Conservation (phyloP, 1,140 invertebrate genomes). For the Rhopalosiphum padi region DNA sequence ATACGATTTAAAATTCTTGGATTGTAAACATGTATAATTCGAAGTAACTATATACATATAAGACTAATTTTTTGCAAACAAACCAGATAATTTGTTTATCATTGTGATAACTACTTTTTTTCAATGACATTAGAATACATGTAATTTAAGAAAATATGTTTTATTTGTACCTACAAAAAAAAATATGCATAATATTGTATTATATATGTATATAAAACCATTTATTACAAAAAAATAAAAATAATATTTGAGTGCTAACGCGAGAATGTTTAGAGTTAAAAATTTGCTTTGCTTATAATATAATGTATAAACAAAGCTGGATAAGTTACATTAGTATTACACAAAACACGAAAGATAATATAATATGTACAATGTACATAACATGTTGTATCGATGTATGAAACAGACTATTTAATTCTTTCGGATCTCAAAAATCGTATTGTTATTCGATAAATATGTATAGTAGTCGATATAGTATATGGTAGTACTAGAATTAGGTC, state of each 20-base stretch:
- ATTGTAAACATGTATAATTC: not conserved
- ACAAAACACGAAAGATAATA: not conserved
- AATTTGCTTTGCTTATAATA: not conserved
- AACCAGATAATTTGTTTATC: not conserved
- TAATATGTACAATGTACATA: not conserved
- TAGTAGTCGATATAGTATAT: no score
- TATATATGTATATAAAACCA: not conserved
- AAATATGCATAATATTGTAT: not conserved
- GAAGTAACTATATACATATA: not conserved
- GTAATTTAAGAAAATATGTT: not conserved
- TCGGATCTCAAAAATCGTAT: not conserved
- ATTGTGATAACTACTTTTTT: not conserved
- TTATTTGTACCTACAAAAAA: not conserved
- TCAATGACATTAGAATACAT: not conserved
- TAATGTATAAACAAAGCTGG: not conserved
- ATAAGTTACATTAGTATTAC: not conserved
- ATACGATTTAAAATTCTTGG: not conserved
- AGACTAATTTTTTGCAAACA: not conserved
- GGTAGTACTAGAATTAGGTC: not conserved
- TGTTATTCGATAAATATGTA: not conserved
- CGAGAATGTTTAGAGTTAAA: not conserved
- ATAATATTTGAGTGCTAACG: not conserved
- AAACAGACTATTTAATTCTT: not conserved
- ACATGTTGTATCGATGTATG: not conserved
- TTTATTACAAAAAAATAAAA: not conserved